A percentile compares a stretch with the other conserved stretches of the same genome.
Evolutionary conservation across 2,797 vertebrate genomes (phyloP).

Genomic region (Sebastolobus altivelis): DNA sequence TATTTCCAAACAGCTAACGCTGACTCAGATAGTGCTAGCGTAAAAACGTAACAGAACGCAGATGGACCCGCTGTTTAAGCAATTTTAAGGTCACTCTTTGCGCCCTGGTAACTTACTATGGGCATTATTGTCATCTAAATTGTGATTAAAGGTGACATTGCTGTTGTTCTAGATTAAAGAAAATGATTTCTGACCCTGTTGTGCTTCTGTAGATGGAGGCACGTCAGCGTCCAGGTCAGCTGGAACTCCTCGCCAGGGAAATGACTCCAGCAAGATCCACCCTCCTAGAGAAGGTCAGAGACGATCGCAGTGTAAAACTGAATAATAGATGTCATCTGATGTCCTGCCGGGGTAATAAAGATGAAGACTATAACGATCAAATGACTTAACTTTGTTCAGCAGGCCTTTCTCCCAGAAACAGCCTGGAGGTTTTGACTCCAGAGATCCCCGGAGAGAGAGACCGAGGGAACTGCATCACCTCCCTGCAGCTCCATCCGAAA

Average conservation of each 20-base stretch:
- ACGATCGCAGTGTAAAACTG: fast-evolving
- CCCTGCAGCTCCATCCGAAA: constrained; percentile 97
- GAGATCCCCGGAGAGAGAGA: constrained; percentile 95
- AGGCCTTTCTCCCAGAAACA: constrained; percentile 96
- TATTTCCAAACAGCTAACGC: no score
- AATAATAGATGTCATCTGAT: background rate
- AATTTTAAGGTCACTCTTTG: background rate
- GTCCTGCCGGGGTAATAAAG: background rate
- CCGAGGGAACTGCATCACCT: constrained; percentile 98
- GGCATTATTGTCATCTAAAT: background rate
- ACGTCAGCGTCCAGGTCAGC: constrained; percentile 88
- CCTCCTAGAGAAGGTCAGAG: constrained; percentile 92
- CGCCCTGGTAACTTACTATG: no score
- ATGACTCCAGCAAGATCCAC: constrained; percentile 90
- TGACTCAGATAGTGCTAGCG: no score
- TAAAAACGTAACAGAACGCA: no score
- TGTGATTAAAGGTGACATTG: background rate
- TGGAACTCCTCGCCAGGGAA: constrained; percentile 90
- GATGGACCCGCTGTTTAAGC: background rate
- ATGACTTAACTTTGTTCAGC: background rate
- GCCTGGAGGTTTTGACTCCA: constrained; percentile 95
- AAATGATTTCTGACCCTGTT: background rate
- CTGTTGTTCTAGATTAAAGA: background rate
- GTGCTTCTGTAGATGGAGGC: constrained; percentile 86
- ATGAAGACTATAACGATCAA: background rate